Percentiles rank a stretch among this genome's conserved stretches.
Conservation (phyloP, 2,113 vertebrate species). For the Notiomystis cincta region DNA sequence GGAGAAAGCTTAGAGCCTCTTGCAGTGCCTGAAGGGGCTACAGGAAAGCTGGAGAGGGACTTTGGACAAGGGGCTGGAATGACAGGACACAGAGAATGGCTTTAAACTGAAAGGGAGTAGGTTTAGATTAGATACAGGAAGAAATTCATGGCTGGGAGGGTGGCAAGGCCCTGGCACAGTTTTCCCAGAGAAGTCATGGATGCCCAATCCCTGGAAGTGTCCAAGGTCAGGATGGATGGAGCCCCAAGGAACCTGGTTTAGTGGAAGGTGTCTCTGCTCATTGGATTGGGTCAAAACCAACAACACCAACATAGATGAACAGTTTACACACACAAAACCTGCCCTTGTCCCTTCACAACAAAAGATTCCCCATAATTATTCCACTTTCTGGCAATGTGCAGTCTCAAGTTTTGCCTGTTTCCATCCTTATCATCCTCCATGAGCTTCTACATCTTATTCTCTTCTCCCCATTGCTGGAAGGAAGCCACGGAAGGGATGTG, state of each 20-base stretch:
- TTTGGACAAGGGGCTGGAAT: not conserved
- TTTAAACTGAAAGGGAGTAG: not conserved
- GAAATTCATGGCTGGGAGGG: not conserved
- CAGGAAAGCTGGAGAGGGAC: not conserved
- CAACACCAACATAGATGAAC: rapidly evolving
- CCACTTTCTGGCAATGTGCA: not conserved
- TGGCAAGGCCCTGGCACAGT: not conserved
- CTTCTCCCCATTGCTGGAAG: not conserved
- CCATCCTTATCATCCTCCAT: not conserved
- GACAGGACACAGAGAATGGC: not conserved
- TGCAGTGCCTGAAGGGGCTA: not conserved
- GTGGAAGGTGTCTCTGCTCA: not conserved
- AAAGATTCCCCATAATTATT: not conserved
- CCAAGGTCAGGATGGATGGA: not conserved
- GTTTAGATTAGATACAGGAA: not conserved
- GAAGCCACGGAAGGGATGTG: rapidly evolving
- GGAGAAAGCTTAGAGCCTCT: not conserved
- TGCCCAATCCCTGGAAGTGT: not conserved
- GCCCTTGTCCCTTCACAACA: not conserved
- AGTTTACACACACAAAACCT: not conserved
- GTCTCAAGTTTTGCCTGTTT: not conserved
- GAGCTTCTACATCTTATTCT: not conserved
- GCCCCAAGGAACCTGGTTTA: not conserved
- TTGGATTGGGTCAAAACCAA: not conserved
- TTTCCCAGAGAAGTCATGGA: not conserved